Evolutionary conservation across 2,888 invertebrate species (phyloP).

Genomic region (Lacanobia wlatinum): DNA sequence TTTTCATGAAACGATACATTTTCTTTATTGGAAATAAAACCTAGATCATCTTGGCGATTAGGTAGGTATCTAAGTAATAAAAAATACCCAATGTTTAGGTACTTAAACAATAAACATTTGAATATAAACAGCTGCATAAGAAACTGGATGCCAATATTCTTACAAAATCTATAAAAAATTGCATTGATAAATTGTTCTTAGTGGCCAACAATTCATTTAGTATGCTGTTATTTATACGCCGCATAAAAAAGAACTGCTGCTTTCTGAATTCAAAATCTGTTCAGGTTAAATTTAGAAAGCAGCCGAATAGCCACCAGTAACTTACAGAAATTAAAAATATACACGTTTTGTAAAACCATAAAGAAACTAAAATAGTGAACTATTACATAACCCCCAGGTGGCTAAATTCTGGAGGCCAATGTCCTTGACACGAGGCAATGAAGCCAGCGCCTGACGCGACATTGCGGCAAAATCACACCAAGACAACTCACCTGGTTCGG

Average conservation of each 20-base stretch:
- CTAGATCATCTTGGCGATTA: too few relatives aligned
- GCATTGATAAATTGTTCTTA: too few relatives aligned
- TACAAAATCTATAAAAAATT: background rate
- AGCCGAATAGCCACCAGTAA: background rate
- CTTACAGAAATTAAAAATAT: background rate
- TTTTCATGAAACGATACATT: background rate
- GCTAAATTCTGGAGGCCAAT: conserved; percentile 73
- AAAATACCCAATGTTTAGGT: too few relatives aligned
- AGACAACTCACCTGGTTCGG: conserved; percentile 85
- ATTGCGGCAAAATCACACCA: conserved; percentile 74
- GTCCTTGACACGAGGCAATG: conserved; percentile 76
- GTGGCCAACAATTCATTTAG: too few relatives aligned
- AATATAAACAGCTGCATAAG: conserved; percentile 4
- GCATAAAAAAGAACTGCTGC: too few relatives aligned
- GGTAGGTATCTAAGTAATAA: too few relatives aligned
- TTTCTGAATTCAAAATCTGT: too few relatives aligned
- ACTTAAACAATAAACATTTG: background rate
- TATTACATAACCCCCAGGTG: conserved; percentile 74
- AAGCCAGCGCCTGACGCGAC: conserved; percentile 70
- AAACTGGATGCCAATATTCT: background rate
- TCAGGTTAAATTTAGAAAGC: background rate
- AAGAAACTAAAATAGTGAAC: conserved; percentile 25
- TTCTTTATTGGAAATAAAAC: background rate
- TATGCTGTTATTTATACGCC: too few relatives aligned
- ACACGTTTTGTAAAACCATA: background rate